Conservation (phyloP, 2,888 invertebrate genomes). For the Hedychridium roseum region DNA sequence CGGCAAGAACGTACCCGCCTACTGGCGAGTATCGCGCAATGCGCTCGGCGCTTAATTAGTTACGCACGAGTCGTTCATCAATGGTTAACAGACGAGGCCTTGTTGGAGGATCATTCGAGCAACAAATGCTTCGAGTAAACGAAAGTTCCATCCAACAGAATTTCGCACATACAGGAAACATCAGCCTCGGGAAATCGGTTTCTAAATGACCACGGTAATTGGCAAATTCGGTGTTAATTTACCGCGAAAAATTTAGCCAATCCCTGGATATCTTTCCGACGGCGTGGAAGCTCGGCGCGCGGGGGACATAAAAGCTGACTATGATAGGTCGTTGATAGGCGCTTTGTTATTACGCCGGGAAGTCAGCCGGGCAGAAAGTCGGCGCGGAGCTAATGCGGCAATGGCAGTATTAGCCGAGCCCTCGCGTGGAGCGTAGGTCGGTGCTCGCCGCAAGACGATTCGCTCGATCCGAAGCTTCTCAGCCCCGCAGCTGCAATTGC, state of each 20-base stretch:
- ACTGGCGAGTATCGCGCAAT: slow-evolving; percentile 27
- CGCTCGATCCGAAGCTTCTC: slow-evolving; percentile 26
- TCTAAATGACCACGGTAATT: too few species aligned
- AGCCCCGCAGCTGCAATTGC: slow-evolving; percentile 15
- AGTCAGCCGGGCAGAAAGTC: slow-evolving; percentile 32
- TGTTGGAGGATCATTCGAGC: slow-evolving; percentile 25
- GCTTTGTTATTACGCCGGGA: slow-evolving; percentile 40
- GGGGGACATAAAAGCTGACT: slow-evolving; percentile 33
- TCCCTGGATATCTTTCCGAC: too few species aligned
- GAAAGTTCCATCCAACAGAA: neutral
- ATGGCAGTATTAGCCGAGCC: neutral
- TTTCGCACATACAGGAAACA: too few species aligned
- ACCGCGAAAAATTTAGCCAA: too few species aligned
- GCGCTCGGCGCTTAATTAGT: slow-evolving; percentile 33
- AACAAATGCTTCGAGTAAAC: neutral
- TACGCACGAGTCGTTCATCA: slow-evolving; percentile 26
- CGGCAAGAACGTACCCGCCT: slow-evolving; percentile 21
- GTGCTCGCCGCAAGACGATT: slow-evolving; percentile 25
- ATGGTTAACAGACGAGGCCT: slow-evolving; percentile 38
- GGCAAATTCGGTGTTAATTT: too few species aligned
- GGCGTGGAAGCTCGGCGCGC: too few species aligned
- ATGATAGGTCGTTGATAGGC: slow-evolving; percentile 39
- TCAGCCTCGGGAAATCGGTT: too few species aligned
- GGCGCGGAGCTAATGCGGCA: slow-evolving; percentile 35
- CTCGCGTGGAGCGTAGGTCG: neutral